Conservation (phyloP, 2,888 invertebrate genomes). For the Galeruca laticollis region DNA sequence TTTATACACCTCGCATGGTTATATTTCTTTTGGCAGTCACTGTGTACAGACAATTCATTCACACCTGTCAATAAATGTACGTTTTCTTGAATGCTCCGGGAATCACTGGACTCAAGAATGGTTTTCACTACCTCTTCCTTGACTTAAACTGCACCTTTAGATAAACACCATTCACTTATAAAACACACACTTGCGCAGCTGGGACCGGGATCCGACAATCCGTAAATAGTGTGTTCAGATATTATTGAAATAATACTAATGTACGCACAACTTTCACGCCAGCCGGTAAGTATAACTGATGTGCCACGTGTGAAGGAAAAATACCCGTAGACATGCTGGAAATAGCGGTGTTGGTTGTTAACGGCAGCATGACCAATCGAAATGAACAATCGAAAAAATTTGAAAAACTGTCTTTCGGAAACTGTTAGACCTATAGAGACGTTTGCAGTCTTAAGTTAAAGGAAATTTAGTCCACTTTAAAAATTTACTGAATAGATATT, state of each 20-base stretch:
- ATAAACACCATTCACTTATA: background rate
- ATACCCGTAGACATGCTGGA: no score
- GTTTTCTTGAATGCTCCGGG: background rate
- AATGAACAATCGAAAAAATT: no score
- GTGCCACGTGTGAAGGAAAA: no score
- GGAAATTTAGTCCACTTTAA: background rate
- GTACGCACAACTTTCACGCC: no score
- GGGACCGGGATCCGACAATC: conserved; percentile 9
- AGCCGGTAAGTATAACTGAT: no score
- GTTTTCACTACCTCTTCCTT: conserved; percentile 10
- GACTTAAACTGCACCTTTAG: conserved; percentile 1
- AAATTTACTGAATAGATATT: background rate
- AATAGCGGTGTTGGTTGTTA: no score
- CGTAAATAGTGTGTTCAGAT: no score
- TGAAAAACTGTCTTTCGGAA: no score
- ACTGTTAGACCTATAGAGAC: no score
- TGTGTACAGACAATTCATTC: background rate
- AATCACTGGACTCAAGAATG: conserved; percentile 15
- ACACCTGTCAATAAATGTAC: background rate
- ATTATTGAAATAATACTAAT: no score
- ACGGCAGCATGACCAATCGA: no score
- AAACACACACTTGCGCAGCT: background rate
- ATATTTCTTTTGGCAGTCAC: conserved; percentile 17
- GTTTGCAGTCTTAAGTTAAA: background rate
- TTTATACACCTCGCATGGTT: conserved; percentile 16